phyloP scores from a whole-genome alignment of 2,888 invertebrate genomes.

The Drosophila rubida region DNA sequence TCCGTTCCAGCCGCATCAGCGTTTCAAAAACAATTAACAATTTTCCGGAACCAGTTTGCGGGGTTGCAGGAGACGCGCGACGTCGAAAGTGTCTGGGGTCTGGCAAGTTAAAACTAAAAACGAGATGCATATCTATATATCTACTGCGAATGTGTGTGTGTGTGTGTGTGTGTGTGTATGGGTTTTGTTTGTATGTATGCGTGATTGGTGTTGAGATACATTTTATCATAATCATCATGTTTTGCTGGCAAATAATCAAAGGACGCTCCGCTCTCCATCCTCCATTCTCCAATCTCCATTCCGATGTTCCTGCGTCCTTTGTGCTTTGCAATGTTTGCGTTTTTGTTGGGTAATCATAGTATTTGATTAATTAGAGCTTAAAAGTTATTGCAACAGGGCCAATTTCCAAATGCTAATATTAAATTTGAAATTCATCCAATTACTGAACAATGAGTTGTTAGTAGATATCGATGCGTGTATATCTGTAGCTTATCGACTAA shows the following conservation, averaged over 20 bases:
- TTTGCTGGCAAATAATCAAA: slow-evolving; percentile 31
- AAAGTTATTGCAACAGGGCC: slow-evolving; percentile 74
- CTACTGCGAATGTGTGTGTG: slow-evolving; percentile 30
- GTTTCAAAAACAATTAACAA: slow-evolving; percentile 76
- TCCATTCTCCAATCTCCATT: too few species aligned
- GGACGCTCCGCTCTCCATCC: slow-evolving; percentile 6
- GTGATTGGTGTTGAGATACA: slow-evolving; percentile 72
- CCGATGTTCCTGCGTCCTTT: background rate
- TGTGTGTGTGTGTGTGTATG: slow-evolving; percentile 23
- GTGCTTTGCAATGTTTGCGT: background rate
- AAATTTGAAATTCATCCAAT: slow-evolving; percentile 48
- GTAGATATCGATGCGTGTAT: background rate
- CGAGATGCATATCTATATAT: slow-evolving; percentile 65
- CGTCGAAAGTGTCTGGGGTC: slow-evolving; percentile 50
- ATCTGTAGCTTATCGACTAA: slow-evolving; percentile 54
- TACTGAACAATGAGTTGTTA: slow-evolving; percentile 26
- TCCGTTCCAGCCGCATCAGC: slow-evolving; percentile 64
- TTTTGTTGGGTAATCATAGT: slow-evolving; percentile 14
- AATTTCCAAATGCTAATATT: slow-evolving; percentile 70
- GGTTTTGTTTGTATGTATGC: slow-evolving; percentile 44
- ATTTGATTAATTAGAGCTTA: slow-evolving; percentile 60
- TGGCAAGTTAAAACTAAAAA: slow-evolving; percentile 82
- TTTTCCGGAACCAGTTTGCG: slow-evolving; percentile 64
- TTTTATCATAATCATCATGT: slow-evolving; percentile 47
- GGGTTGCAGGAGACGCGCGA: slow-evolving; percentile 48